These are phyloP conservation scores for Vireo altiloquus DNA, from an alignment of 2,113 vertebrate genomes.

Conservation along the genomic window DNA sequence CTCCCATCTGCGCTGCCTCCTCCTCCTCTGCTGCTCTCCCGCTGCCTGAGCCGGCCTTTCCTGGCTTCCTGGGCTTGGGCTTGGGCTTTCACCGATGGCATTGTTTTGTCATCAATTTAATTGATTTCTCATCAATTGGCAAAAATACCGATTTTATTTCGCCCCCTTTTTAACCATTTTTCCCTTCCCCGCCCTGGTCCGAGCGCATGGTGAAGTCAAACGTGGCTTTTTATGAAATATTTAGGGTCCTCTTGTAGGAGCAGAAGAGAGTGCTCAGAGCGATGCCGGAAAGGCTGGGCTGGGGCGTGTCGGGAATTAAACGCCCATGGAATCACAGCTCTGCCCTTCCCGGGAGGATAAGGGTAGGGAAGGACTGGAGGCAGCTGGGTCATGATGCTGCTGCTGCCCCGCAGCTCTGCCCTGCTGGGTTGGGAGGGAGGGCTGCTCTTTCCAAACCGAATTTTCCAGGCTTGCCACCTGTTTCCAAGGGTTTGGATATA, in stretches of 20 bases:
- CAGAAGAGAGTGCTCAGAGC: background rate
- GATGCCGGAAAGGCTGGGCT: background rate
- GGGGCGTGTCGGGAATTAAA: rapidly evolving
- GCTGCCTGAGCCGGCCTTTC: background rate
- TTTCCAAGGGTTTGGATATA: background rate
- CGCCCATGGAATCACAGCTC: background rate
- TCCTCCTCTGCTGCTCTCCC: background rate
- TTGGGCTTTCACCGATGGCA: background rate
- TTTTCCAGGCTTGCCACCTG: background rate
- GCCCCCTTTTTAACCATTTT: rapidly evolving
- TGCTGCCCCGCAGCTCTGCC: background rate
- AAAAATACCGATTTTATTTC: rapidly evolving
- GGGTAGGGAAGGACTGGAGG: background rate
- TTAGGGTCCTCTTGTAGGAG: background rate
- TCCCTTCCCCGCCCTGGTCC: rapidly evolving
- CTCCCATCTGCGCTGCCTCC: background rate
- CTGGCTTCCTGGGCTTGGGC: background rate
- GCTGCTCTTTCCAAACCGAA: rapidly evolving
- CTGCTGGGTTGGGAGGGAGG: background rate
- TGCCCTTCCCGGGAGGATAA: background rate
- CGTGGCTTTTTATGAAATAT: rapidly evolving
- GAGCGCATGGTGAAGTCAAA: rapidly evolving
- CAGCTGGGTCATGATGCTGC: background rate
- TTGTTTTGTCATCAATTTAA: background rate
- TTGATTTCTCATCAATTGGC: background rate